A percentile compares a stretch with the other conserved stretches of the same genome.
phyloP scores from a whole-genome alignment of 2,113 vertebrate genomes.

The Cottus gobio region DNA sequence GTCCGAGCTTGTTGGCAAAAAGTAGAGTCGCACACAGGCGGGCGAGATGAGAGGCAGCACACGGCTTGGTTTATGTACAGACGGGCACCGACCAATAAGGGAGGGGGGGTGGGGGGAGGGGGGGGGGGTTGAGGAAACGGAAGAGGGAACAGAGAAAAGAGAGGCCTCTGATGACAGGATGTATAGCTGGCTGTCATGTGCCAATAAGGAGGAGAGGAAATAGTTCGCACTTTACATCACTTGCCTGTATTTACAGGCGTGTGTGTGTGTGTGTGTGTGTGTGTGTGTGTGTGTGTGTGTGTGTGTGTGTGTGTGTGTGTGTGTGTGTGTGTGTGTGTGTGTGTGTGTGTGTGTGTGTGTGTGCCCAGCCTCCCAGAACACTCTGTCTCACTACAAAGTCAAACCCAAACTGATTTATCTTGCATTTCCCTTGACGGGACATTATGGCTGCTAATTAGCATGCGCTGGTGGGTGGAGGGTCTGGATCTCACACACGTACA shows the following conservation, averaged over 20 bases:
- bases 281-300: not conserved
- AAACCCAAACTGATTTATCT: conserved; percentile 68
- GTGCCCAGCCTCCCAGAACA: conserved; percentile 29
- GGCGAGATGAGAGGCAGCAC: conserved; percentile 43
- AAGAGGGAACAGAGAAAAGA: not conserved
- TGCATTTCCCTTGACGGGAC: conserved; percentile 58
- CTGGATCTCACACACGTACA: not conserved
- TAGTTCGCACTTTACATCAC: conserved; percentile 17
- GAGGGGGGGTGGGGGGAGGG: not conserved
- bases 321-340: conserved; percentile 5
- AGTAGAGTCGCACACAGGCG: conserved; percentile 32
- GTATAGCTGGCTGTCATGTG: not conserved
- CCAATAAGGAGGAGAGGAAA: conserved; percentile 13
- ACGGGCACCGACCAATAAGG: conserved; percentile 16
- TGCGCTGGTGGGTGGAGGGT: conserved; percentile 20
- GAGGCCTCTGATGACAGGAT: not conserved
- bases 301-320: too few species aligned
- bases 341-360: not conserved
- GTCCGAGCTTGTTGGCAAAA: conserved; percentile 53
- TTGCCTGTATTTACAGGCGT: not conserved
- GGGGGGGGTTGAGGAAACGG: not conserved
- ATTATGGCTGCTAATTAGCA: conserved; percentile 70
- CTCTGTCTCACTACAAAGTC: conserved; percentile 57
- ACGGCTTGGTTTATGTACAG: conserved; percentile 34
- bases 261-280: not conserved